phyloP scores from a whole-genome alignment of 2,888 invertebrate species.

The Protophormia terraenovae region DNA sequence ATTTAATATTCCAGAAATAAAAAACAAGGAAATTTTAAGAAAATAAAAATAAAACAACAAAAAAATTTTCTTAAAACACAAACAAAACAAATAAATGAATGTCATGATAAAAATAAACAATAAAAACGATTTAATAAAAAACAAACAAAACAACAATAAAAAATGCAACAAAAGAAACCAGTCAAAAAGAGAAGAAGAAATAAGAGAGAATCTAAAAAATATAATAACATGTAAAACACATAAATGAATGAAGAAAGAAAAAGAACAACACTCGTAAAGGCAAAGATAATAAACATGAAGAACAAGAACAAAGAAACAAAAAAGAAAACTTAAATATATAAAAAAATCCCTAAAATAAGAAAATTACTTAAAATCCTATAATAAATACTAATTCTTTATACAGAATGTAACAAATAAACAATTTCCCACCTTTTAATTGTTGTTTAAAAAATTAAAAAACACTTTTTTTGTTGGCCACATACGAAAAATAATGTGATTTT shows the following conservation, averaged over 20 bases:
- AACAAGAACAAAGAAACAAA: slow-evolving; percentile 16
- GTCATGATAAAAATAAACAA: slow-evolving; percentile 63
- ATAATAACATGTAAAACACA: background rate
- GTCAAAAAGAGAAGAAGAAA: background rate
- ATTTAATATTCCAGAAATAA: background rate
- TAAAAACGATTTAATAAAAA: slow-evolving; percentile 30
- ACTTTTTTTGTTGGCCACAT: slow-evolving; percentile 15
- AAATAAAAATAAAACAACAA: slow-evolving; percentile 1
- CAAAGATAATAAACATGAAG: slow-evolving; percentile 11
- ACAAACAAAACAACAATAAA: slow-evolving; percentile 53
- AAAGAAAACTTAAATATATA: background rate
- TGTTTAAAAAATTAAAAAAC: background rate
- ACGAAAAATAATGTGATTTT: slow-evolving; percentile 42
- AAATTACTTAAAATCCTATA: background rate
- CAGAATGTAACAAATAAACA: background rate
- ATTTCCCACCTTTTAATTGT: background rate
- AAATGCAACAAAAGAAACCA: background rate
- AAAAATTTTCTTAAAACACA: slow-evolving; percentile 28
- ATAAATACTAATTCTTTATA: background rate
- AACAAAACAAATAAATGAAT: slow-evolving; percentile 63
- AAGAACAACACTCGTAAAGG: slow-evolving; percentile 12
- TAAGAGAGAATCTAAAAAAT: background rate
- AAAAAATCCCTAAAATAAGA: background rate
- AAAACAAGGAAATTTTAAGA: background rate
- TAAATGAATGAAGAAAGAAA: background rate